Percentiles rank a stretch among this genome's conserved stretches.
These are phyloP conservation scores for Laothoe populi DNA, from an alignment of 2,888 invertebrate species.

Conservation along the genomic window DNA sequence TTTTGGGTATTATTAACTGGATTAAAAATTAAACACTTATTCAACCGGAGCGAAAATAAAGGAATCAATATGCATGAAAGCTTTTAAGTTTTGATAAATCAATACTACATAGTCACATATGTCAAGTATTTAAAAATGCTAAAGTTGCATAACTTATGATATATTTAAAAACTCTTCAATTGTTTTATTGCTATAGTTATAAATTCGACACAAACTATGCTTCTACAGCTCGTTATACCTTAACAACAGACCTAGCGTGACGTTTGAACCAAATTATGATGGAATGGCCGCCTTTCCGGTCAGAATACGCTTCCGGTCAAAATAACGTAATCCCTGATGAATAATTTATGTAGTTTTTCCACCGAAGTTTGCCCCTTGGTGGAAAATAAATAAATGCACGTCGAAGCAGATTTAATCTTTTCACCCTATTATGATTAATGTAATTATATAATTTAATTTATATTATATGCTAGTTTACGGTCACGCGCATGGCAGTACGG, in stretches of 20 bases:
- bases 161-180: too few relatives aligned
- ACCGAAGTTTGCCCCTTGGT: background rate
- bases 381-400: slow-evolving; percentile 9
- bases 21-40: too few relatives aligned
- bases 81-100: too few relatives aligned
- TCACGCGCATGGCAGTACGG: background rate
- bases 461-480: background rate
- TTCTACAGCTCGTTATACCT: background rate
- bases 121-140: too few relatives aligned
- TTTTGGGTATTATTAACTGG: too few relatives aligned
- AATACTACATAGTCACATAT: too few relatives aligned
- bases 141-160: too few relatives aligned
- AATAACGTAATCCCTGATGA: slow-evolving; percentile 27
- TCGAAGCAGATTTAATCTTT: slow-evolving; percentile 16
- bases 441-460: background rate
- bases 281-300: slow-evolving; percentile 31
- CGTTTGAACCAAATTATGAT: slow-evolving; percentile 29
- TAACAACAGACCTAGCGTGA: slow-evolving; percentile 22
- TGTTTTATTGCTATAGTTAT: too few relatives aligned
- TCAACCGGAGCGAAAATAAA: too few relatives aligned
- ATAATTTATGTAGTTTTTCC: slow-evolving; percentile 29
- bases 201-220: background rate
- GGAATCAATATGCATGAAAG: too few relatives aligned
- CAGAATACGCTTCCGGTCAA: slow-evolving; percentile 30
- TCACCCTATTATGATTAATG: slow-evolving; percentile 8